These are phyloP conservation scores for Proteles cristata DNA, from an alignment of 2,113 vertebrate species.

Conservation along the genomic window DNA sequence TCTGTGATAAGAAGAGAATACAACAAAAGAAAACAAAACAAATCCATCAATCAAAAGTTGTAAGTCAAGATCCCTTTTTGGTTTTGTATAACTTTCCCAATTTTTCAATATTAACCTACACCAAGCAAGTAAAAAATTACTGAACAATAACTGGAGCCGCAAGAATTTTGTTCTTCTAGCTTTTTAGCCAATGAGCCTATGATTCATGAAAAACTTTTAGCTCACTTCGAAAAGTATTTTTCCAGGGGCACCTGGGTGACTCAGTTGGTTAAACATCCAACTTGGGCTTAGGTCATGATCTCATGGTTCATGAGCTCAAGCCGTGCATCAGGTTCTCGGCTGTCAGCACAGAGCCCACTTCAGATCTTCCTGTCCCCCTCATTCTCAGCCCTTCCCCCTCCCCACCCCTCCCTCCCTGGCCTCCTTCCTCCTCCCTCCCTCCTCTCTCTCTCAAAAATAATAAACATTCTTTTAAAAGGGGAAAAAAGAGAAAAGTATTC, in stretches of 20 bases:
- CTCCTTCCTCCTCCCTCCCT: too few species aligned
- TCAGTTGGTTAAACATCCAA: too few species aligned
- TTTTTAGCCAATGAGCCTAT: neutral
- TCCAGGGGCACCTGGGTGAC: neutral
- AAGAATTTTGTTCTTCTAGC: neutral
- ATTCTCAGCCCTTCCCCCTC: too few species aligned
- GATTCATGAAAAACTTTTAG: neutral
- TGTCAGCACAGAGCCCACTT: neutral
- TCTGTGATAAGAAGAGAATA: slow-evolving; percentile 67
- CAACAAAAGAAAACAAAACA: neutral
- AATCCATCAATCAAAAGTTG: neutral
- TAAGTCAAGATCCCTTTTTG: neutral
- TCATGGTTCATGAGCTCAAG: too few species aligned
- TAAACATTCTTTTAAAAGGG: too few species aligned
- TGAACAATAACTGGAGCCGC: neutral
- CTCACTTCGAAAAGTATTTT: neutral
- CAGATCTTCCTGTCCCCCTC: too few species aligned
- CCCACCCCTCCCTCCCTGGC: too few species aligned
- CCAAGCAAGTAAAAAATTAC: slow-evolving; percentile 17
- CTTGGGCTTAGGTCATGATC: too few species aligned
- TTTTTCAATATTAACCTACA: neutral
- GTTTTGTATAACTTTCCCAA: slow-evolving; percentile 34
- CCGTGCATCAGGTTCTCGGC: too few species aligned
- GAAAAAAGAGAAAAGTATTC: neutral
- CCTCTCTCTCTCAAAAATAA: too few species aligned